These are phyloP conservation scores for Edolisoma coerulescens DNA, from an alignment of 2,113 vertebrate genomes.

Conservation along the genomic window DNA sequence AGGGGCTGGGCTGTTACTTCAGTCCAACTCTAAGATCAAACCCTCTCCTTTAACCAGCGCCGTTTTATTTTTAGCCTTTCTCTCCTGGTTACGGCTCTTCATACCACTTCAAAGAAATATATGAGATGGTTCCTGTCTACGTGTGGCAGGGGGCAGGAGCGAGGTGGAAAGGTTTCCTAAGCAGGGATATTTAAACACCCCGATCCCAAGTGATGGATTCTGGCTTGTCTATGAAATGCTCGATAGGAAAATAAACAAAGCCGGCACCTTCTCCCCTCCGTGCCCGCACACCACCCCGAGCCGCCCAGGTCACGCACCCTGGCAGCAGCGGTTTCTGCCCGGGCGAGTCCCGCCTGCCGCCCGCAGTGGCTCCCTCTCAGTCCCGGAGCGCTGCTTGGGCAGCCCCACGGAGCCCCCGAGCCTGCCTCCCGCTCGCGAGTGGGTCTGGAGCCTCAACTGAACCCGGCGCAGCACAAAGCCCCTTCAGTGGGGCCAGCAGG, in stretches of 20 bases:
- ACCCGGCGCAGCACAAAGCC: accelerated
- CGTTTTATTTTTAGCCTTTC: slow-evolving; percentile 13
- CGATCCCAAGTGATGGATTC: not conserved
- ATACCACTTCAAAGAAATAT: not conserved
- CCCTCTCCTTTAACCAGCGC: not conserved
- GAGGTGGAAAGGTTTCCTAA: not conserved
- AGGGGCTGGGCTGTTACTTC: not conserved
- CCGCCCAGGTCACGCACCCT: not conserved
- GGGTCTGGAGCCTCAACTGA: not conserved
- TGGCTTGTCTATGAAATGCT: not conserved
- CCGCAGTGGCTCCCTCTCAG: not conserved
- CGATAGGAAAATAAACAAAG: slow-evolving; percentile 35
- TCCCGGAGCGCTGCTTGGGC: not conserved
- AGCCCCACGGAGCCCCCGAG: not conserved
- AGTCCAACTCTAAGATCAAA: not conserved
- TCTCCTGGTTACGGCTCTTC: not conserved
- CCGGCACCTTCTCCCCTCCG: not conserved
- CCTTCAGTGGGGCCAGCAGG: not conserved
- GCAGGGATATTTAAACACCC: not conserved
- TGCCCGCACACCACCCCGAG: not conserved
- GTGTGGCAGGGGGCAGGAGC: not conserved
- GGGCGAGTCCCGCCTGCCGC: not conserved
- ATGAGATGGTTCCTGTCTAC: not conserved
- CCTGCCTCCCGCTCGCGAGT: not conserved
- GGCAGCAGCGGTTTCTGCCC: not conserved